Conservation (phyloP, 2,888 invertebrate species). For the Iphiclides podalirius region DNA sequence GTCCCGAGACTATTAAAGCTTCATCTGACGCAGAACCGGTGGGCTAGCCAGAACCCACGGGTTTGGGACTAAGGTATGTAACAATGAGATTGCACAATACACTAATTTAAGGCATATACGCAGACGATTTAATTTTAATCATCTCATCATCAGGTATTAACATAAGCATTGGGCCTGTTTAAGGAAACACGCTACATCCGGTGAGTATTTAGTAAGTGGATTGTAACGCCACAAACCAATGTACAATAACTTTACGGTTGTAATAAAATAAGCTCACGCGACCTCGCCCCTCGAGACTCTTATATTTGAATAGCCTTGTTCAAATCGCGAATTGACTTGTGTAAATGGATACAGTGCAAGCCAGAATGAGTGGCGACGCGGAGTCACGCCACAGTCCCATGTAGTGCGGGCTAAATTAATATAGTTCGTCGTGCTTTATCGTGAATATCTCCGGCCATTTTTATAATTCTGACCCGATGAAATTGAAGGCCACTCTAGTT, state of each 20-base stretch:
- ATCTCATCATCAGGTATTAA: too few relatives aligned
- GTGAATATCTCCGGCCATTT: constrained; percentile 6
- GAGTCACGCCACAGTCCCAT: constrained; percentile 37
- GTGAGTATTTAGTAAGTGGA: background rate
- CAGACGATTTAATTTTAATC: too few relatives aligned
- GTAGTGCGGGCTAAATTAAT: constrained; percentile 14
- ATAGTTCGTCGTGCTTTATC: constrained; percentile 4
- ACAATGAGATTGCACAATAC: too few relatives aligned
- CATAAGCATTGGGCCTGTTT: too few relatives aligned
- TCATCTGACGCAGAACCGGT: too few relatives aligned
- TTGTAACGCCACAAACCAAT: constrained; percentile 6
- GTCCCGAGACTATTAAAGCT: too few relatives aligned
- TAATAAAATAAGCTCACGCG: constrained; percentile 13
- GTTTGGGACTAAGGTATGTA: too few relatives aligned
- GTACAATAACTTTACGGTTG: constrained; percentile 14
- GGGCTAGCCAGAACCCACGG: too few relatives aligned
- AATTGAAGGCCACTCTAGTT: background rate
- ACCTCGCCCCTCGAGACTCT: constrained; percentile 24
- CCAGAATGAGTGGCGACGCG: constrained; percentile 36
- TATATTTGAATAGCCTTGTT: constrained; percentile 25
- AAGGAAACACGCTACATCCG: background rate
- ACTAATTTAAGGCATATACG: too few relatives aligned
- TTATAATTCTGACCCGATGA: background rate
- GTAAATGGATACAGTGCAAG: constrained; percentile 30
- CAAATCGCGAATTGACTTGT: constrained; percentile 30